Evolutionary conservation across 1,140 invertebrate genomes (phyloP).

Genomic region (Lanistes nyassanus): DNA sequence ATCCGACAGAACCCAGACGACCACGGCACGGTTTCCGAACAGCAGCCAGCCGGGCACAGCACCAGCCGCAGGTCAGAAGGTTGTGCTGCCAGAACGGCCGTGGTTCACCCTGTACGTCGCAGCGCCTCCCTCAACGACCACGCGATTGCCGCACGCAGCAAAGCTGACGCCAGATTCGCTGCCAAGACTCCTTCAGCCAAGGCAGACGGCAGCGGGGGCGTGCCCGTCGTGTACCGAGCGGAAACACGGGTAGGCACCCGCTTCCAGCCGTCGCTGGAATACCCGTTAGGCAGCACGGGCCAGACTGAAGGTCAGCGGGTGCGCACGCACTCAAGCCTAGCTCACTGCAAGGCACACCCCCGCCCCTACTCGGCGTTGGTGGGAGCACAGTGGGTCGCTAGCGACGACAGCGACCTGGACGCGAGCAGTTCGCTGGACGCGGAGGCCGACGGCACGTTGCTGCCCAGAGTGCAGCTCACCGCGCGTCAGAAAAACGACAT

Average conservation of each 20-base stretch:
- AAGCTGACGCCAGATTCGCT: neutral
- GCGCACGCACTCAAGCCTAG: neutral
- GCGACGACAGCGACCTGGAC: neutral
- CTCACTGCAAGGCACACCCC: neutral
- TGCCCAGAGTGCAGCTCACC: conserved; percentile 35
- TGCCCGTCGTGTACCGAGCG: conserved; percentile 26
- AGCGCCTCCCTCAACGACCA: conserved; percentile 4
- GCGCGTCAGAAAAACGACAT: conserved; percentile 47
- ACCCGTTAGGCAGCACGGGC: conserved; percentile 24
- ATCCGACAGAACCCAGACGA: too few species aligned
- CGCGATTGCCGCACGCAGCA: neutral
- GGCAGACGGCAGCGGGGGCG: neutral
- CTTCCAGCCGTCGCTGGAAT: conserved; percentile 41
- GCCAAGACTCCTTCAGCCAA: neutral
- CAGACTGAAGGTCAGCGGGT: neutral
- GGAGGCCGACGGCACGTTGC: neutral
- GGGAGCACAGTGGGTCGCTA: neutral
- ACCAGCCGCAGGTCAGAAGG: too few species aligned
- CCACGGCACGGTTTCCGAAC: too few species aligned
- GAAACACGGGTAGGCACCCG: conserved; percentile 38
- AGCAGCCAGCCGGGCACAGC: too few species aligned
- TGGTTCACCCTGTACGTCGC: conserved; percentile 20
- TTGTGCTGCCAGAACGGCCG: neutral
- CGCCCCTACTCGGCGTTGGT: conserved; percentile 24
- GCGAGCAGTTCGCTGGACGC: conserved; percentile 15